Conservation (phyloP, 2,888 invertebrate genomes). For the Venusia cambrica region DNA sequence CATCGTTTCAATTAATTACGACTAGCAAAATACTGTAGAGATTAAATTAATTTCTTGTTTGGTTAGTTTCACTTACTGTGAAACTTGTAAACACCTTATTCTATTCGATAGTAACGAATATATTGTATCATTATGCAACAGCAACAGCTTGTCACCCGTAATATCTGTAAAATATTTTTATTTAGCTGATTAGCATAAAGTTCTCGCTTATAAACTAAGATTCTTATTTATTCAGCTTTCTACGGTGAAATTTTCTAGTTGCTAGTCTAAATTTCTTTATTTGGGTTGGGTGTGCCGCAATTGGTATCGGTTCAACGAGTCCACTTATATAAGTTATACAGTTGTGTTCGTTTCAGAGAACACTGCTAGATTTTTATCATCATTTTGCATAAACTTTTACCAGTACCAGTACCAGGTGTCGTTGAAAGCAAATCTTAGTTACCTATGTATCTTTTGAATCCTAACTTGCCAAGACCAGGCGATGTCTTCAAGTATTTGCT, state of each 20-base stretch:
- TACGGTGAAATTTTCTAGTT: constrained; percentile 3
- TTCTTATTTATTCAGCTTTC: constrained; percentile 4
- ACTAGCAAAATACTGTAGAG: constrained; percentile 19
- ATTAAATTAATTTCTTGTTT: constrained; percentile 24
- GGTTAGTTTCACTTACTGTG: constrained; percentile 18
- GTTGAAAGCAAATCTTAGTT: too few relatives aligned
- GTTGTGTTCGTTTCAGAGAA: neutral
- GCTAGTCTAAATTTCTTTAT: constrained; percentile 7
- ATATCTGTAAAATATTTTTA: too few relatives aligned
- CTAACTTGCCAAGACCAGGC: too few relatives aligned
- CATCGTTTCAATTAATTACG: constrained; percentile 25
- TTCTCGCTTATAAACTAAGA: too few relatives aligned
- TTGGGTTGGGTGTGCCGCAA: constrained; percentile 9
- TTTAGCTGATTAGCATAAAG: too few relatives aligned
- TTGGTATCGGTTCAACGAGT: constrained; percentile 2
- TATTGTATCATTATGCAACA: too few relatives aligned
- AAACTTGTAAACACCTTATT: constrained; percentile 9
- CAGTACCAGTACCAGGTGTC: too few relatives aligned
- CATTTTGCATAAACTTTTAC: too few relatives aligned
- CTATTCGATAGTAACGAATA: too few relatives aligned
- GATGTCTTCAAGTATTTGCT: too few relatives aligned
- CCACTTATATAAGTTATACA: constrained; percentile 1
- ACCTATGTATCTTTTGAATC: too few relatives aligned
- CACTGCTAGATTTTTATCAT: constrained; percentile 1
- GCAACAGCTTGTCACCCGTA: too few relatives aligned